phyloP scores from a whole-genome alignment of 2,888 invertebrate species.

The Agrochola macilenta region DNA sequence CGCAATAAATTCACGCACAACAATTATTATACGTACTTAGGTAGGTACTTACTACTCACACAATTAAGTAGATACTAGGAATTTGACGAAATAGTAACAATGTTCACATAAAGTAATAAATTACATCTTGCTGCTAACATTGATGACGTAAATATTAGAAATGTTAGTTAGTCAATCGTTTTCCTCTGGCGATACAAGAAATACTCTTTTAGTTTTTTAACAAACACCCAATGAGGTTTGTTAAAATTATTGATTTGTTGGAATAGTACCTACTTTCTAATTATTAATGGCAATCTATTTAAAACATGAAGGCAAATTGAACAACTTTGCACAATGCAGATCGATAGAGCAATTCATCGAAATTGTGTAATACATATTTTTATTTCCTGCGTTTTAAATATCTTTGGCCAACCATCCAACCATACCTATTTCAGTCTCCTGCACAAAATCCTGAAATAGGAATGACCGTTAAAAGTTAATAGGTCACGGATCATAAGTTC shows the following conservation, averaged over 20 bases:
- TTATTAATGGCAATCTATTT: not conserved
- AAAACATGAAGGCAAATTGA: not conserved
- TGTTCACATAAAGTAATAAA: not conserved
- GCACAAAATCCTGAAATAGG: slow-evolving; percentile 55
- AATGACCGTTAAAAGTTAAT: slow-evolving; percentile 61
- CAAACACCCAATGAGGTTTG: not conserved
- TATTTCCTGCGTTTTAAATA: not conserved
- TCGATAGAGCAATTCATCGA: not conserved
- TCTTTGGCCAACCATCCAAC: not conserved
- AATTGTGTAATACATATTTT: not conserved
- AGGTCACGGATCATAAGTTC: slow-evolving; percentile 60
- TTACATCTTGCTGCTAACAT: not conserved
- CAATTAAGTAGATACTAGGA: not conserved
- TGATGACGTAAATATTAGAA: not conserved
- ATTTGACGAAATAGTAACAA: not conserved
- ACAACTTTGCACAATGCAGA: not conserved
- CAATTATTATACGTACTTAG: not conserved
- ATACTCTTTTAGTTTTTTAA: not conserved
- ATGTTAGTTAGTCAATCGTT: not conserved
- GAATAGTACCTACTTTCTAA: not conserved
- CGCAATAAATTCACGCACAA: not conserved
- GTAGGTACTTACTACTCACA: not conserved
- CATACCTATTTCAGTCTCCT: slow-evolving; percentile 9
- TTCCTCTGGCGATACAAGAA: not conserved
- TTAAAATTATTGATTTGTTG: not conserved